Evolutionary conservation across 1,140 invertebrate species (phyloP), one percentile per base, ranked within the genome.

Genomic region (Plutomurus gul): DNA sequence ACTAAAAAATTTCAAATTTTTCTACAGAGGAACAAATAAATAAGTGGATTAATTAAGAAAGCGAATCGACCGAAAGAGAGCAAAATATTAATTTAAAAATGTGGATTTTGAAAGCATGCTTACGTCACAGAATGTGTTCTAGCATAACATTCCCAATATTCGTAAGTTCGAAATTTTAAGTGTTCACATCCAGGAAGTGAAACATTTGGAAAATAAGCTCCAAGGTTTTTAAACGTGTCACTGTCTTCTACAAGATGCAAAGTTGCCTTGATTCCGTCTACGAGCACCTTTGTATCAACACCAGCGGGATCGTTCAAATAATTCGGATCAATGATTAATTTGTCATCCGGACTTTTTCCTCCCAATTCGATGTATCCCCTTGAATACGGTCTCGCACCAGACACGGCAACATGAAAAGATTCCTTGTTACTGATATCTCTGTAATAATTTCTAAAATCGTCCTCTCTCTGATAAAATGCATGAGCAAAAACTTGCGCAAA

Each of bases 251-350:
- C 46, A 4, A 78, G 13, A 16, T 78, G n/a, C 10, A 78, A 18
- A 39, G 71, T 43, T 8, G 37, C 13, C 46, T 56, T 60, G n/a
- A 65, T 16, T 20, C 77, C 77, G 74, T 74, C 71, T 10, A 76
- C 10, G 8, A 76, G 18, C 1, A 76, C 46, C 22, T 76, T 46
- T 2, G 10, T 11, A 11, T 85, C 39, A 3, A 86, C 65, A 73
- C 88, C 87, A 7, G 81, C 30, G 7, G 80, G 49, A 25, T 86
- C 83, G 16, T 65, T 36, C 49, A 92, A 89, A 82, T 91, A 92
- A 80, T 91, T 91, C 4, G 92, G 89, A 83, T 91, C 89, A 71
- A 94, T 90, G 30, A 90, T 77, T 5, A 93, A 93, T 76, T 87
- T 85, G 1, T 88, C 22, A 85, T 85, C 73, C 82, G 92, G 89